Evolutionary conservation across 1,140 invertebrate genomes (phyloP).

Genomic region (Euschistus heros): DNA sequence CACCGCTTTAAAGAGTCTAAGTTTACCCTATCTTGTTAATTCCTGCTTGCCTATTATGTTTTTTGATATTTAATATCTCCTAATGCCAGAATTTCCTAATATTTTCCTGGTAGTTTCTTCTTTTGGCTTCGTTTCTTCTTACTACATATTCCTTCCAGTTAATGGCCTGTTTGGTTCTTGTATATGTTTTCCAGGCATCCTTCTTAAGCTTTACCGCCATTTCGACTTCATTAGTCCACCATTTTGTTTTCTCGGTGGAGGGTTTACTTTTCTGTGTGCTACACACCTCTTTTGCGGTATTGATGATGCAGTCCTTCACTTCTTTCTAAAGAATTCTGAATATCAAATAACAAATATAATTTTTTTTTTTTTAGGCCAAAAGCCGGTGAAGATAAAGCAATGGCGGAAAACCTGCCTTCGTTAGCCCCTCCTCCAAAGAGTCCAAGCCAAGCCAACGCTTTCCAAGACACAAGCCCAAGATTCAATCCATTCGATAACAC

Average conservation of each 20-base stretch:
- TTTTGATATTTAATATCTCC: no score
- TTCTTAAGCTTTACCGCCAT: background rate
- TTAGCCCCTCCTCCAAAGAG: constrained; percentile 27
- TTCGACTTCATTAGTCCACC: no score
- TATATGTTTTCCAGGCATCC: background rate
- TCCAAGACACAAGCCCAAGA: constrained; percentile 44
- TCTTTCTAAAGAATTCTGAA: no score
- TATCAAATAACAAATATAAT: no score
- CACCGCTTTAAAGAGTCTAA: no score
- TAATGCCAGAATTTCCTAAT: background rate
- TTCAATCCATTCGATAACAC: constrained; percentile 74
- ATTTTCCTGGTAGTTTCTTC: background rate
- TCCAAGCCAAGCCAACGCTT: constrained; percentile 27
- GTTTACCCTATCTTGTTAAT: no score
- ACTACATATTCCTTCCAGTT: no score
- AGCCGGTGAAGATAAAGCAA: background rate
- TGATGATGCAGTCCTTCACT: no score
- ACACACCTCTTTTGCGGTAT: no score
- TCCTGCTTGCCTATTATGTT: background rate
- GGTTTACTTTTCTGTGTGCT: no score
- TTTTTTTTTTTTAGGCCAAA: constrained; percentile 25
- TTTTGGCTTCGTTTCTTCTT: background rate
- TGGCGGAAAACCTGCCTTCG: constrained; percentile 4
- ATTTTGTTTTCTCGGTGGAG: no score
- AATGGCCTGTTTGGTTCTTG: background rate